Base-by-base conservation (phyloP, 2,113 vertebrate species). In the Lamprotornis superbus region DNA sequence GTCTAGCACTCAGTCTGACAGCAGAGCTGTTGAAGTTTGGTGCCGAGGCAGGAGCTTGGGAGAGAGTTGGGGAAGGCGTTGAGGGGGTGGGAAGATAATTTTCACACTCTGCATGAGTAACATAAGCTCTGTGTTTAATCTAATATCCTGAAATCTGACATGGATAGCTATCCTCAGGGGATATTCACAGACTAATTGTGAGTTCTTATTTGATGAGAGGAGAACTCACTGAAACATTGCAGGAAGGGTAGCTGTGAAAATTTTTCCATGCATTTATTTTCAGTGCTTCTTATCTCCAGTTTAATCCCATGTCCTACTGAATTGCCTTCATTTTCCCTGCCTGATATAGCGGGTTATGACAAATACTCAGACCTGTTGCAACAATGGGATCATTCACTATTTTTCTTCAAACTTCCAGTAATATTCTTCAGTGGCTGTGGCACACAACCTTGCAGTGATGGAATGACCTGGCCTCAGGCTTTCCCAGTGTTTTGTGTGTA, bases 121-220 rank as follows among this genome's bases (percentile, higher is more conserved):
- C 74, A 47, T 91, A 75, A 92, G 18, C 59, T 87, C 69, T 86
- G 82, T 89, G 59, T 89, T 87, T 93, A 80, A 79, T 71, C 64
- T 79, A 44, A 25, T 76, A 78, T 95, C 83, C 60, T 13, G 47
- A 79, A 74, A 82, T 91, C 61, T 97, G 85, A 73, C 71, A 50
- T 46, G 49, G 25, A 17, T 92, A 59, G 33, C 89, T 97, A 21
- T 61, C 76, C 63, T 15, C 30, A 4, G 69, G 46, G 64, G 55
- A 50, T 83, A 59, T 65, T 69, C 59, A 53, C 61, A 49, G 63
- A 35, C 46, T 67, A 92, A 88, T 91, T 87, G 50, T 69, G 86
- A 82, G 50, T 76, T 93, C 92, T 83, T 65, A 30, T 70, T 44
- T 71, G 52, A 82, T 1, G 50, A 88, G 83, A 91, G 52, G 31